Percentiles rank a stretch among this genome's conserved stretches.
These are phyloP conservation scores for Zophobas morio DNA, from an alignment of 1,140 invertebrate genomes.

Conservation along the genomic window DNA sequence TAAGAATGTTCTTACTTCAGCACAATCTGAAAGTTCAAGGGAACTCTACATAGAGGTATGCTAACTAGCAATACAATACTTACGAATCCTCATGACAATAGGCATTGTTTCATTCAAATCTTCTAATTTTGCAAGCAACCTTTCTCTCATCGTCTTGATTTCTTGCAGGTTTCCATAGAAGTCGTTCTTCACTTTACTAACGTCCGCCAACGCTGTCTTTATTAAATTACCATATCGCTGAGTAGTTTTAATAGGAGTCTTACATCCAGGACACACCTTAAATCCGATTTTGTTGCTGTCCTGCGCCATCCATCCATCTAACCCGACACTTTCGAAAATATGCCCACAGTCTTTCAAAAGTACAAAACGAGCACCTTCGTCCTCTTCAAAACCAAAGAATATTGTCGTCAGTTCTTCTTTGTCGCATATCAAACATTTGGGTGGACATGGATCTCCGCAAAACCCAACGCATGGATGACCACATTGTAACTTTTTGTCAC, in stretches of 20 bases:
- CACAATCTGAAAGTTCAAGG: background rate
- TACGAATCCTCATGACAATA: background rate
- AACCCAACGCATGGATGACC: constrained; percentile 76
- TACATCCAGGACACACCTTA: constrained; percentile 77
- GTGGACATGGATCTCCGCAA: constrained; percentile 78
- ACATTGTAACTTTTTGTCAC: constrained; percentile 69
- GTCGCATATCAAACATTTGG: constrained; percentile 70
- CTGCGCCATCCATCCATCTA: constrained; percentile 72
- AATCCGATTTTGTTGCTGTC: constrained; percentile 69
- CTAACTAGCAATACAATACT: background rate
- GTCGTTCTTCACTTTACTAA: constrained; percentile 73
- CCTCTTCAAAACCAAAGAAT: constrained; percentile 74
- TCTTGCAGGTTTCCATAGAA: constrained; percentile 64
- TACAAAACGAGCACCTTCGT: constrained; percentile 74
- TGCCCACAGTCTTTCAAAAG: constrained; percentile 77
- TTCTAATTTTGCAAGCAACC: background rate
- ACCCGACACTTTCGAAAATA: constrained; percentile 71
- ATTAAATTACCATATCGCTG: constrained; percentile 74
- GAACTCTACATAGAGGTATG: background rate
- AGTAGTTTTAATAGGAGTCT: constrained; percentile 75
- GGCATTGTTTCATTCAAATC: background rate
- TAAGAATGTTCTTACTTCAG: background rate
- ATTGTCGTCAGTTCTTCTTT: constrained; percentile 68
- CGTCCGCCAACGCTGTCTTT: constrained; percentile 71
- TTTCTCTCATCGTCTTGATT: background rate